Conservation (phyloP, 2,113 vertebrate genomes). For the Pangasianodon gigas region DNA sequence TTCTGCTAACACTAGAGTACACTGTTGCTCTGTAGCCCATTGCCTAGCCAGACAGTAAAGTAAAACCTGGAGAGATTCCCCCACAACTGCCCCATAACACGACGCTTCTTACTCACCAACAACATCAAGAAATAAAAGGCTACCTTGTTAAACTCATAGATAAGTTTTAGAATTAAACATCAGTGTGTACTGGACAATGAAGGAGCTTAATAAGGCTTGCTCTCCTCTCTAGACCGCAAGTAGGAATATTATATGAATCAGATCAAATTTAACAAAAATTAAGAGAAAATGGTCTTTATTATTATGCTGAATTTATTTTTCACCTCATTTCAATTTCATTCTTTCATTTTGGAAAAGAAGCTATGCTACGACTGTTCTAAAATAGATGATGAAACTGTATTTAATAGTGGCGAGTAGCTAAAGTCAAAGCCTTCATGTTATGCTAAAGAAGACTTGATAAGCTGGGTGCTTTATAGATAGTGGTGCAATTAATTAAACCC, state of each 20-base stretch:
- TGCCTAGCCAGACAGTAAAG: slow-evolving; percentile 1
- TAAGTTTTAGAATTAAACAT: slow-evolving; percentile 30
- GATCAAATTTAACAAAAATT: neutral
- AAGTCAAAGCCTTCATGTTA: slow-evolving; percentile 12
- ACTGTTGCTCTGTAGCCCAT: slow-evolving; percentile 48
- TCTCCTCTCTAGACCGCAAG: neutral
- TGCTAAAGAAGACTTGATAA: slow-evolving; percentile 8
- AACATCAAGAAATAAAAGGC: slow-evolving; percentile 7
- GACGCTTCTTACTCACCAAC: neutral
- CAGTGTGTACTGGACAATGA: slow-evolving; percentile 9
- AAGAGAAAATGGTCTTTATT: neutral
- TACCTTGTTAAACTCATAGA: slow-evolving; percentile 4
- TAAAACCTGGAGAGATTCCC: neutral
- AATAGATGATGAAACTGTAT: neutral
- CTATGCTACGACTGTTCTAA: neutral
- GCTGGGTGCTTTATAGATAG: neutral
- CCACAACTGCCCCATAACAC: slow-evolving; percentile 14
- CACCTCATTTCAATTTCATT: neutral
- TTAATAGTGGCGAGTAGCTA: neutral
- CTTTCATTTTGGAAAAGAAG: neutral
- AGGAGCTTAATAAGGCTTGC: neutral
- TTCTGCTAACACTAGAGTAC: slow-evolving; percentile 41
- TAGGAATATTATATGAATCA: neutral
- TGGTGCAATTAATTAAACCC: slow-evolving; percentile 17
- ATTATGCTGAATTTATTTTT: neutral